A percentile compares a stretch with the other conserved stretches of the same genome.
Evolutionary conservation across 2,113 vertebrate genomes (phyloP).

Genomic region (Sinocyclocheilus anshuiensis): DNA sequence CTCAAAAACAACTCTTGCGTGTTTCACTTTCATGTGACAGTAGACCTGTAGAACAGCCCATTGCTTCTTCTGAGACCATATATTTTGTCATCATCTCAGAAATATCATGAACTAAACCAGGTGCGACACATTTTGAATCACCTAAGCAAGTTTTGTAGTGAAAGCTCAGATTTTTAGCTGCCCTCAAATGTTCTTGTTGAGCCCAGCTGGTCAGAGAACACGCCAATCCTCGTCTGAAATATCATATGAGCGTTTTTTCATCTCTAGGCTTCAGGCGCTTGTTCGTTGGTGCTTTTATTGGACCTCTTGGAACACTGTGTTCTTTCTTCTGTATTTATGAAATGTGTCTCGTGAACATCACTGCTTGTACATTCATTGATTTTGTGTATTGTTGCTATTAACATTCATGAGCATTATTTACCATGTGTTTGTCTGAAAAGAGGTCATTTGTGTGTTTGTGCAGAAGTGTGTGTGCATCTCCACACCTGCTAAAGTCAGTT

Average conservation of each 20-base stretch:
- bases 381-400: background rate
- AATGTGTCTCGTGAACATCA: background rate
- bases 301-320: background rate
- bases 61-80: background rate
- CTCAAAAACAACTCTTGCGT: background rate
- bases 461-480: background rate
- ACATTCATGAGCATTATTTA: background rate
- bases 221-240: background rate
- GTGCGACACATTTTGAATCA: background rate
- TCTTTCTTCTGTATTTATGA: background rate
- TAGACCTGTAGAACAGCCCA: background rate
- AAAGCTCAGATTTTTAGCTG: constrained; percentile 20
- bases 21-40: background rate
- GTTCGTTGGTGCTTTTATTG: background rate
- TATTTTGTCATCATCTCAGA: background rate
- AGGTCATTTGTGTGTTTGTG: background rate
- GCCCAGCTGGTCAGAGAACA: constrained; percentile 11
- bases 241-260: background rate
- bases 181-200: constrained; percentile 12
- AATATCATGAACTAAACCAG: background rate
- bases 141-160: background rate
- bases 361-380: background rate
- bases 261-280: background rate
- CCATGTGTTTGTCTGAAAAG: background rate
- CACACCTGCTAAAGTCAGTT: background rate